phyloP scores from a whole-genome alignment of 2,888 invertebrate species.

The Atethmia centrago region DNA sequence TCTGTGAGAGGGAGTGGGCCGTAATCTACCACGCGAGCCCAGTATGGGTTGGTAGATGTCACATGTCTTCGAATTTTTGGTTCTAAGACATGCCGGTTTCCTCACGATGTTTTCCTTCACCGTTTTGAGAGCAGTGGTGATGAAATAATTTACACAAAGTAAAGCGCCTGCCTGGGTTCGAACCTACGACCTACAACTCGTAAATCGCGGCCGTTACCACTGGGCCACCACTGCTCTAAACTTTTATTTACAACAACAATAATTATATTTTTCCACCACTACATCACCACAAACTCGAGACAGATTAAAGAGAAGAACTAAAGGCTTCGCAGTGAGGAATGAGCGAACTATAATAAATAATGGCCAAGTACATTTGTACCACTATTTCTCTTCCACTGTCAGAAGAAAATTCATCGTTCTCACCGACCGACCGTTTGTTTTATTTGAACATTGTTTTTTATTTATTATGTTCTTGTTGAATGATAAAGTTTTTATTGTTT shows the following conservation, averaged over 20 bases:
- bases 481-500: conserved; percentile 50
- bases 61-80: no score
- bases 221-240: no score
- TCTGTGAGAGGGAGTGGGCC: no score
- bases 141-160: no score
- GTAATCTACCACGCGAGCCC: no score
- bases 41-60: no score
- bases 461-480: conserved; percentile 56
- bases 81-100: no score
- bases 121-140: no score
- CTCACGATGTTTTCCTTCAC: no score
- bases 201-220: no score
- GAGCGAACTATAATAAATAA: conserved; percentile 68
- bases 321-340: conserved; percentile 47
- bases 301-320: conserved; percentile 57
- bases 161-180: no score
- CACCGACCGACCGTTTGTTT: conserved; percentile 61
- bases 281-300: conserved; percentile 43
- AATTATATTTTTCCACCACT: conserved; percentile 43
- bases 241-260: conserved; percentile 17
- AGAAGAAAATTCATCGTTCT: conserved; percentile 66
- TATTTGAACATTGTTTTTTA: conserved; percentile 63
- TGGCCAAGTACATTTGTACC: conserved; percentile 66
- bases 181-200: no score
- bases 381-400: conserved; percentile 66